These are phyloP conservation scores for Molorchus minor DNA, from an alignment of 2,888 invertebrate species.

Conservation along the genomic window DNA sequence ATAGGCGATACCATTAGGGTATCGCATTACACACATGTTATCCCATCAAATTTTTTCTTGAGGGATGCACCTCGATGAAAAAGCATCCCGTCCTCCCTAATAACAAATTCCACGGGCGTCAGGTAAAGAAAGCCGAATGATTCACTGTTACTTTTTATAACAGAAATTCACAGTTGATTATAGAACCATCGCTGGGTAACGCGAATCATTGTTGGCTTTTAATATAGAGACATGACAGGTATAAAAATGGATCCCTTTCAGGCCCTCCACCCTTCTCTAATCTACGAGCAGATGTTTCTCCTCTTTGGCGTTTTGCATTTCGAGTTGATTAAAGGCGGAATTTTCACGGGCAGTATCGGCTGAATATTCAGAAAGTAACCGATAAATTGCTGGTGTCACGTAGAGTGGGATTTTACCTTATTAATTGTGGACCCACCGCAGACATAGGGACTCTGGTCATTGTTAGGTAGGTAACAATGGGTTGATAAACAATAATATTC, in stretches of 20 bases:
- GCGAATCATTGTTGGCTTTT: conserved; percentile 41
- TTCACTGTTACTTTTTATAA: conserved; percentile 32
- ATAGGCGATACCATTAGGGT: conserved; percentile 27
- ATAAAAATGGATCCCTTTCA: conserved; percentile 35
- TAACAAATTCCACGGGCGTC: conserved; percentile 26
- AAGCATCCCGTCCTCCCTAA: conserved; percentile 29
- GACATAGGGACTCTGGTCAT: conserved; percentile 20
- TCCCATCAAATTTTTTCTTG: conserved; percentile 21
- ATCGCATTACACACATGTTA: conserved; percentile 35
- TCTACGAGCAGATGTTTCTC: conserved; percentile 33
- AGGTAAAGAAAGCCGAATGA: conserved; percentile 39
- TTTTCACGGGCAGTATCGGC: conserved; percentile 12
- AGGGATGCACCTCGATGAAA: conserved; percentile 28
- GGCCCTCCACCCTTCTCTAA: conserved; percentile 28
- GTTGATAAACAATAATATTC: neutral
- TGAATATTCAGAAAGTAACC: conserved; percentile 16
- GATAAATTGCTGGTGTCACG: conserved; percentile 17
- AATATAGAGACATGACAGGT: conserved; percentile 44
- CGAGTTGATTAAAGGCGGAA: conserved; percentile 13
- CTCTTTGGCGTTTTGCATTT: conserved; percentile 21
- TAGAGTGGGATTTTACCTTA: conserved; percentile 5
- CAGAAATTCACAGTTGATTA: conserved; percentile 43
- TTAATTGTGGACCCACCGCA: conserved; percentile 36
- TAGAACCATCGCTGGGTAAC: conserved; percentile 36
- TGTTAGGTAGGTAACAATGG: conserved; percentile 13